Conservation (phyloP, 92 coral and sea anemone genomes). For the Epizoanthus stellaris region DNA sequence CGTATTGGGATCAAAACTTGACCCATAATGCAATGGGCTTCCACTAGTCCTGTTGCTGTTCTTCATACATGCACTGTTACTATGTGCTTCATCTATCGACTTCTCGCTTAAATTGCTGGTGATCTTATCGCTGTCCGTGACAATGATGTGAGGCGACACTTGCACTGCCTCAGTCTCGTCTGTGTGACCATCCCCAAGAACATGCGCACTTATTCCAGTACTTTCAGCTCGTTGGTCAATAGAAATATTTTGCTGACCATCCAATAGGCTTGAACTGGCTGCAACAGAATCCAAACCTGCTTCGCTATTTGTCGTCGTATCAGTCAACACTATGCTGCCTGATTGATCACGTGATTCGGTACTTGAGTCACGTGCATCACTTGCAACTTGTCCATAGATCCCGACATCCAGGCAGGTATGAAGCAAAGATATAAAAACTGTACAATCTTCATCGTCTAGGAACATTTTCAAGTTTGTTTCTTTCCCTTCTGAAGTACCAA, state of each 20-base stretch:
- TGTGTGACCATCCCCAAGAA: not conserved
- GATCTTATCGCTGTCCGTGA: not conserved
- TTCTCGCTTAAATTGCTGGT: not conserved
- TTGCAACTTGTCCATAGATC: constrained; percentile 42
- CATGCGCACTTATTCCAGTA: not conserved
- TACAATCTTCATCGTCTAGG: constrained; percentile 46
- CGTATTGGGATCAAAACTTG: too few relatives aligned
- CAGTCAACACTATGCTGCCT: not conserved
- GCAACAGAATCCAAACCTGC: not conserved
- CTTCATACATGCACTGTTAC: not conserved
- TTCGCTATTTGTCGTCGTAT: not conserved
- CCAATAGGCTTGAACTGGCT: not conserved
- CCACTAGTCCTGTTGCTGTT: not conserved
- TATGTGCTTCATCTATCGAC: not conserved
- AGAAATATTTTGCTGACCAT: not conserved
- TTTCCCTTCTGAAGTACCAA: constrained; percentile 15
- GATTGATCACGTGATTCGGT: not conserved
- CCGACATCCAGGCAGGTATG: constrained; percentile 81
- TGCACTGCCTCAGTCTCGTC: not conserved
- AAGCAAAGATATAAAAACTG: constrained; percentile 54
- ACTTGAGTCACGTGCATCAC: not conserved
- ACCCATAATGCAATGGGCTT: not conserved
- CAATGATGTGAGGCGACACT: not conserved
- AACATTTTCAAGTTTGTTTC: constrained; percentile 41
- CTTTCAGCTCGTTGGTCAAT: not conserved